These are phyloP conservation scores for Sclerurus mexicanus DNA, from an alignment of 2,113 vertebrate species.

Conservation along the genomic window DNA sequence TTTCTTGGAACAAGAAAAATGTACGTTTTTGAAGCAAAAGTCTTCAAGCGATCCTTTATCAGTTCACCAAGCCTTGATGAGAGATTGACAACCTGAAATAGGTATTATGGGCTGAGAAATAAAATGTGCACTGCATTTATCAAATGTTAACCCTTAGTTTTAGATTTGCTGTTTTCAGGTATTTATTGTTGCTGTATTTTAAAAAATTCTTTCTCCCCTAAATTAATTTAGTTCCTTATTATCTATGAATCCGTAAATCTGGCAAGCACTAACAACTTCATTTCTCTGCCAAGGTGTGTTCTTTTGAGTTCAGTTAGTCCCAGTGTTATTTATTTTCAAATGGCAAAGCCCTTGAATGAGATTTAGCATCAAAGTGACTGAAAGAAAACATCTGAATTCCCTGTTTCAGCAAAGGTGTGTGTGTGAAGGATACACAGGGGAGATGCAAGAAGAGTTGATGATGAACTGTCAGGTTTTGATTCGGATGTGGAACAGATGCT, in stretches of 20 bases:
- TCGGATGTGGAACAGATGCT: slow-evolving; percentile 2
- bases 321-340: neutral
- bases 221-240: neutral
- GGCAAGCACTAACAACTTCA: neutral
- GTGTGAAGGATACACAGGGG: neutral
- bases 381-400: neutral
- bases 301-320: neutral
- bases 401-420: neutral
- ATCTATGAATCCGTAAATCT: neutral
- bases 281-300: neutral
- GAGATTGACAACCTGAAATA: neutral
- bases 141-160: neutral
- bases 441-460: neutral
- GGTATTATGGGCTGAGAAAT: neutral
- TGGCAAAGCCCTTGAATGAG: neutral
- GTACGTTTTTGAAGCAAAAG: neutral
- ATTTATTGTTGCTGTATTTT: neutral
- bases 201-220: neutral
- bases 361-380: neutral
- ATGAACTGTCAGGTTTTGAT: neutral
- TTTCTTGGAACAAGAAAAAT: neutral
- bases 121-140: neutral
- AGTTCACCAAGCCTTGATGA: neutral
- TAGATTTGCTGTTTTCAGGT: neutral
- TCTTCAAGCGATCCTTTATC: neutral